phyloP scores from a whole-genome alignment of 2,797 vertebrate genomes.

The Simalia tracyae region DNA sequence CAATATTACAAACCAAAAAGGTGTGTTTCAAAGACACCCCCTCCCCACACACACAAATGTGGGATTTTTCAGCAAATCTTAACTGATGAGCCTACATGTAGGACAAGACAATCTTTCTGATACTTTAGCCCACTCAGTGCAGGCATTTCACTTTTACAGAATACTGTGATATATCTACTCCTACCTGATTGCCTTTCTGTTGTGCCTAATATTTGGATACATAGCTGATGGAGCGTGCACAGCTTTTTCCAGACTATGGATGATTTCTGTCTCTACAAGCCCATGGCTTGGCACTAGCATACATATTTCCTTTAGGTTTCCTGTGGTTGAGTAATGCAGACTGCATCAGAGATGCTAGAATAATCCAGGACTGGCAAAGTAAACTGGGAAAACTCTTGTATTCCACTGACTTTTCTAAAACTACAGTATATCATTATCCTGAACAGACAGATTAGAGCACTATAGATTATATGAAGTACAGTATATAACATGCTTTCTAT shows the following conservation, averaged over 20 bases:
- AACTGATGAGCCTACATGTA: background rate
- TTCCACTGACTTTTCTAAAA: background rate
- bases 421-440: background rate
- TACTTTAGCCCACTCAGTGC: background rate
- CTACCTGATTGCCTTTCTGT: background rate
- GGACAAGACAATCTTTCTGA: background rate
- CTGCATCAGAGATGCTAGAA: background rate
- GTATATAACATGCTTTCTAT: background rate
- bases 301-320: background rate
- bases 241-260: background rate
- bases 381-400: background rate
- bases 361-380: background rate
- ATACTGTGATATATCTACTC: background rate
- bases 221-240: background rate
- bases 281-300: background rate
- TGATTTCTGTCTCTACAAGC: background rate
- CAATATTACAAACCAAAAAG: background rate
- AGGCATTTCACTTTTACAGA: background rate
- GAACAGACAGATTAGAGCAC: background rate
- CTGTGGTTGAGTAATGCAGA: background rate
- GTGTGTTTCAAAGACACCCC: background rate
- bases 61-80: background rate
- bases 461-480: background rate
- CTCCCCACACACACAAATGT: background rate
- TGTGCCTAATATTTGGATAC: background rate